Base-by-base conservation (phyloP, 2,797 vertebrate genomes). In the Halcyon smyrnensis region DNA sequence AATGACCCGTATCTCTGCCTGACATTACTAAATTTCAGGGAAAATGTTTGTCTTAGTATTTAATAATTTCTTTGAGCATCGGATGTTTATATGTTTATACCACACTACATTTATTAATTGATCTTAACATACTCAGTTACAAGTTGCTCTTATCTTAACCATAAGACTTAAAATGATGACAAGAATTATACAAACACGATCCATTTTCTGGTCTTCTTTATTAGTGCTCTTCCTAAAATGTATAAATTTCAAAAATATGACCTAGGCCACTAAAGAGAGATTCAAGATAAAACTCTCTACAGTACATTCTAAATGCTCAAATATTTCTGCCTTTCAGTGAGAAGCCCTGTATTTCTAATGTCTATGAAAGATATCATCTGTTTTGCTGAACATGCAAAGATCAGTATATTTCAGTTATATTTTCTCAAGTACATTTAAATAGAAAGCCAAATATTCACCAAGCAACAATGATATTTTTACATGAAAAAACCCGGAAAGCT, bases 241-340 rank as follows among this genome's bases (percentile, higher is more conserved):
- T 12, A 50, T 28, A 7, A 2, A 56, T 68, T 64, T 75, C 6
- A 70, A 82, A 87, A 75, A 41, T 68, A 34, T 23, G 36, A 71
- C 12, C 25, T 50, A 57, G 46, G 15, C 16, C 15, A 34, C n/a
- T 60, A 37, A 23, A 14, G 28, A 80, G 23, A 51, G 7, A 54
- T 70, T 63, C 19, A 71, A 46, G 51, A 46, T 34, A 34, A 7
- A 51, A 10, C 14, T 62, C 9, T 56, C 39, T 88, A 50, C 32
- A 70, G 11, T 12, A 68, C 2, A 46, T 43, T 46, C 14, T 15
- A 3, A 48, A 48, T 0, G 0, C 34, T 4, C 15, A 83, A 68
- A 34, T 71, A 53, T 43, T 89, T 89, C 32, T 78, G 37, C 23
- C 8, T 78, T 75, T 67, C 28, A 59, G 25, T 50, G 3, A 59